phyloP scores from a whole-genome alignment of 2,797 vertebrate genomes.

The Microctenopoma steveboyesi region DNA sequence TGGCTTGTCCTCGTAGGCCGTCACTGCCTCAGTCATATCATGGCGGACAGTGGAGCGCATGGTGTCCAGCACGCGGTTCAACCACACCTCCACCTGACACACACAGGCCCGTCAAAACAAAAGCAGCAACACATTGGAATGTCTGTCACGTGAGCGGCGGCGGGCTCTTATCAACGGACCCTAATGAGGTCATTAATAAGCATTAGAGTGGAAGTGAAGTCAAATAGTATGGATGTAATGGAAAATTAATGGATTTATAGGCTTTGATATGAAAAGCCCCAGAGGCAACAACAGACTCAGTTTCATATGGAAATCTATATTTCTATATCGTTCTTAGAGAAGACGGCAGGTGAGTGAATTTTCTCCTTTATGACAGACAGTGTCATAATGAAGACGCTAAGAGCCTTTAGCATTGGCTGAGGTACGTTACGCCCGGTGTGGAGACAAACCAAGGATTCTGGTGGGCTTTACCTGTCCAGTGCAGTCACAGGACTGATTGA shows the following conservation, averaged over 20 bases:
- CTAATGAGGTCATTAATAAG: conserved; percentile 76
- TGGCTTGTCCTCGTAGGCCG: conserved; percentile 90
- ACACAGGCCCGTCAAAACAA: conserved; percentile 2
- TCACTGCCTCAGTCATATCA: conserved; percentile 87
- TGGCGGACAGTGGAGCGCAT: conserved; percentile 92
- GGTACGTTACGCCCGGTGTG: background rate
- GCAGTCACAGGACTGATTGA: conserved; percentile 91
- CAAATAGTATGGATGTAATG: conserved; percentile 68
- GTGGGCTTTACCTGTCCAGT: conserved; percentile 87
- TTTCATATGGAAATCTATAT: conserved; percentile 49
- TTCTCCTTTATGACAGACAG: conserved; percentile 14
- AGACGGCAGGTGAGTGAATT: conserved; percentile 25
- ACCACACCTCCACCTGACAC: conserved; percentile 91
- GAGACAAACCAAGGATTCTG: conserved; percentile 1
- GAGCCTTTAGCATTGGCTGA: conserved; percentile 19
- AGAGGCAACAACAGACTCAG: conserved; percentile 39
- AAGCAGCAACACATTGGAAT: conserved; percentile 17
- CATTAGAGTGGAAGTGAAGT: conserved; percentile 64
- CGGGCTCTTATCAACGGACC: conserved; percentile 59
- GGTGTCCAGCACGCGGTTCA: conserved; percentile 86
- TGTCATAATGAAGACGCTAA: conserved; percentile 25
- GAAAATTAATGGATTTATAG: conserved; percentile 68
- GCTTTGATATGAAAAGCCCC: conserved; percentile 67
- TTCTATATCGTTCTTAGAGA: conserved; percentile 23
- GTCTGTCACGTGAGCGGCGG: conserved; percentile 32